Conservation (phyloP, 2,113 vertebrate genomes). For the Thymallus thymallus region DNA sequence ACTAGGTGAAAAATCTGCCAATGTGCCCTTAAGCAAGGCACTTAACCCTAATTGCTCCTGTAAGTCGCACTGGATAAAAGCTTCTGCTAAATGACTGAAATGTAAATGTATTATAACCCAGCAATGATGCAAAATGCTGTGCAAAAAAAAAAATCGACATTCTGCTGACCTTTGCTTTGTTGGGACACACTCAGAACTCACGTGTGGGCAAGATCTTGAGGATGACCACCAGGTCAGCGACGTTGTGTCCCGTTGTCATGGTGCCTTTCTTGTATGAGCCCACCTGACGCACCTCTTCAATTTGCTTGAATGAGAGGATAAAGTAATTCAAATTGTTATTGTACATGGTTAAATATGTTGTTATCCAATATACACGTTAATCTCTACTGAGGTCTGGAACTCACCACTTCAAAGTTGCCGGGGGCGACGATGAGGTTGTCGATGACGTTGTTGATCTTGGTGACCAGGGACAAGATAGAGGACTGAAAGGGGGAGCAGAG, state of each 20-base stretch:
- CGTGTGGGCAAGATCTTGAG: conserved; percentile 94
- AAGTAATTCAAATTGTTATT: neutral
- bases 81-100: too few species aligned
- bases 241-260: conserved; percentile 95
- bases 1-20: too few species aligned
- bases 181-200: conserved; percentile 66
- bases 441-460: conserved; percentile 98
- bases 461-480: conserved; percentile 95
- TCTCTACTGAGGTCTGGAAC: conserved; percentile 36
- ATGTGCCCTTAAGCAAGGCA: too few species aligned
- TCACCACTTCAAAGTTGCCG: conserved; percentile 97
- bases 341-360: neutral
- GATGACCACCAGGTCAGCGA: conserved; percentile 95
- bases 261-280: conserved; percentile 99
- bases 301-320: conserved; percentile 78
- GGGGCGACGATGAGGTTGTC: conserved; percentile 97
- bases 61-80: too few species aligned
- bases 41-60: too few species aligned
- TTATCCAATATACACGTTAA: neutral
- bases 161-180: too few species aligned
- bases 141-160: too few species aligned
- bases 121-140: neutral
- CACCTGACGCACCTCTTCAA: conserved; percentile 96
- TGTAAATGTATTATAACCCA: too few species aligned
- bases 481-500: conserved; percentile 70